Base-by-base conservation (phyloP, 2,797 vertebrate genomes). In the Trachops cirrhosus region DNA sequence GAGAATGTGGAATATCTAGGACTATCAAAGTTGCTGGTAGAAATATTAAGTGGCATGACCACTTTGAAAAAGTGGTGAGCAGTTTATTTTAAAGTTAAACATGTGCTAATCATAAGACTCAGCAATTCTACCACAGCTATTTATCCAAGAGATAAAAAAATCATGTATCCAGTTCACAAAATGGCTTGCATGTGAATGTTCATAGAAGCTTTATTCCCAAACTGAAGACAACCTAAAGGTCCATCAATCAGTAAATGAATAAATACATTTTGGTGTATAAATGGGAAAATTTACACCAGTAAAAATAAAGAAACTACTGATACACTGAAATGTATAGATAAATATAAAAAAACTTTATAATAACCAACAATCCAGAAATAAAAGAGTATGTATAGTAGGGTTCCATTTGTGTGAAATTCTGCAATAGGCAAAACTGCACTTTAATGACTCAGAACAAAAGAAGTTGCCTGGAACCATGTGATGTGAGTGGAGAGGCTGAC, bases 331-430 rank as follows among this genome's bases (percentile, higher is more conserved):
- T 62, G 24, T 7, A 83, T 10, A 71, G 5, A 32, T 62, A 79
- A 74, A 37, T 75, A 75, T 50, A 12, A 39, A 52, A 52, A 84
- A 39, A 22, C 9, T 71, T 21, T 32, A 39, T 24, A 44, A 68
- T 48, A 1, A 59, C 9, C 34, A 79, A 91, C 32, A 62, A 34
- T 39, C 26, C 44, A 92, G 37, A 86, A 15, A 50, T 3, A 44
- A 48, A 50, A 48, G 9, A 0, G 0, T 41, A 44, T 1, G 29
- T 48, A 34, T 9, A 57, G 3, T 1, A 37, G 3, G 8, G 15
- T 85, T 85, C 14, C 71, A 44, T 86, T 75, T 71, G 62, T 50
- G 41, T 32, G 24, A 77, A 92, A 83, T 70, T 84, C 32, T 32
- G 19, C 34, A 71, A 32, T n/a, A 37, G 34, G 18, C 19, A 52